Percentiles rank a stretch among this genome's conserved stretches.
Conservation (phyloP, 1,140 invertebrate genomes). For the Pachypeltis micranthus region DNA sequence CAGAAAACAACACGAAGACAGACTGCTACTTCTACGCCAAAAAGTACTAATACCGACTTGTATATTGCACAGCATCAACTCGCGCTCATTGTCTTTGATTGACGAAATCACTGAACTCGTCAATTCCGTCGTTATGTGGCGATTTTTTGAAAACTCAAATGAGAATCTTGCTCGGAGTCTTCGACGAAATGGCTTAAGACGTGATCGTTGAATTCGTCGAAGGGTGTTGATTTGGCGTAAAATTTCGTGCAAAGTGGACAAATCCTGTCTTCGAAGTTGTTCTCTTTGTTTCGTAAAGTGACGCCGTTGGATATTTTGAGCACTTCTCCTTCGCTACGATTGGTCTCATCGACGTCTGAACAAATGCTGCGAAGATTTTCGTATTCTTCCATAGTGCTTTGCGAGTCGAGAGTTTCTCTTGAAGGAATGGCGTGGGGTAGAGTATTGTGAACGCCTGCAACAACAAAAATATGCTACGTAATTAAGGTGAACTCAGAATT, state of each 20-base stretch:
- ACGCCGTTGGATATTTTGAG: background rate
- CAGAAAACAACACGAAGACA: too few species aligned
- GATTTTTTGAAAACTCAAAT: slow-evolving; percentile 21
- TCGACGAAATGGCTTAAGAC: slow-evolving; percentile 39
- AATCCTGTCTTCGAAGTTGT: slow-evolving; percentile 27
- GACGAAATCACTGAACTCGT: too few species aligned
- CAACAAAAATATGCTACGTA: too few species aligned
- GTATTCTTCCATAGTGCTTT: background rate
- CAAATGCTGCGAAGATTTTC: background rate
- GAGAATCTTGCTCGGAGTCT: slow-evolving; percentile 22
- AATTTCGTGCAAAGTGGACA: slow-evolving; percentile 37
- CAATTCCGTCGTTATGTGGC: too few species aligned
- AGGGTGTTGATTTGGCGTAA: slow-evolving; percentile 32
- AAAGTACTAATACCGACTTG: too few species aligned
- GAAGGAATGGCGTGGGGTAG: too few species aligned
- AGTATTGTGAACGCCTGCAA: too few species aligned
- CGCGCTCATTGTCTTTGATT: too few species aligned
- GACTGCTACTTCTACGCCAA: too few species aligned
- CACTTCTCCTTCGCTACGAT: slow-evolving; percentile 4
- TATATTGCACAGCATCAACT: too few species aligned
- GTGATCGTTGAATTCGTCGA: slow-evolving; percentile 38
- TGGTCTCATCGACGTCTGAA: slow-evolving; percentile 4
- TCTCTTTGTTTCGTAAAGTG: background rate
- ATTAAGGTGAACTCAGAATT: too few species aligned
- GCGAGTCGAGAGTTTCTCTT: background rate